phyloP scores from a whole-genome alignment of 1,140 invertebrate genomes.

The Drosophila mayri region DNA sequence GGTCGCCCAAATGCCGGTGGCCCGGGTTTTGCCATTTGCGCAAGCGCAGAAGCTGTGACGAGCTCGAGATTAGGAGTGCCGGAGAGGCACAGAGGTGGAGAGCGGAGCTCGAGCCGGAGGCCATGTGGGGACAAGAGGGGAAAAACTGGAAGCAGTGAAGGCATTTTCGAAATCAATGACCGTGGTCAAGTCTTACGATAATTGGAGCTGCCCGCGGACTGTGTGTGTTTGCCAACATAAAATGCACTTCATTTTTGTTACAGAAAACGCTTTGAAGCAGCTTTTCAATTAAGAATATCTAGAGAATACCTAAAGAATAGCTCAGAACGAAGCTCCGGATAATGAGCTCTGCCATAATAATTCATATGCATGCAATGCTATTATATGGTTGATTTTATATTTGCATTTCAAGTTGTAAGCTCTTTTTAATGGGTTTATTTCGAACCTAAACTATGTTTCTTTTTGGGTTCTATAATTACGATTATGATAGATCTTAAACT shows the following conservation, averaged over 20 bases:
- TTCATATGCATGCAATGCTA: conserved; percentile 31
- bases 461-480: neutral
- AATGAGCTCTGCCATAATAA: conserved; percentile 14
- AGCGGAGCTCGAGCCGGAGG: neutral
- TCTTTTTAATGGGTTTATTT: neutral
- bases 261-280: conserved; percentile 7
- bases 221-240: conserved; percentile 31
- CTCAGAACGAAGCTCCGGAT: conserved; percentile 5
- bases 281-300: conserved; percentile 2
- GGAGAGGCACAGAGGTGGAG: neutral
- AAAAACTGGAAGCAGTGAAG: conserved; percentile 32
- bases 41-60: conserved; percentile 58
- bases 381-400: conserved; percentile 28
- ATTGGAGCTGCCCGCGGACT: conserved; percentile 57
- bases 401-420: conserved; percentile 27
- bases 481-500: neutral
- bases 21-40: conserved; percentile 63
- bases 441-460: neutral
- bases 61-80: conserved; percentile 10
- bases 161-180: conserved; percentile 82
- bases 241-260: conserved; percentile 55
- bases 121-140: no score
- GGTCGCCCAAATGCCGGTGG: conserved; percentile 32
- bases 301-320: conserved; percentile 11
- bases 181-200: conserved; percentile 76